A percentile compares a stretch with the other conserved stretches of the same genome.
Conservation (phyloP, 2,888 invertebrate species). For the Ochlodes sylvanus region DNA sequence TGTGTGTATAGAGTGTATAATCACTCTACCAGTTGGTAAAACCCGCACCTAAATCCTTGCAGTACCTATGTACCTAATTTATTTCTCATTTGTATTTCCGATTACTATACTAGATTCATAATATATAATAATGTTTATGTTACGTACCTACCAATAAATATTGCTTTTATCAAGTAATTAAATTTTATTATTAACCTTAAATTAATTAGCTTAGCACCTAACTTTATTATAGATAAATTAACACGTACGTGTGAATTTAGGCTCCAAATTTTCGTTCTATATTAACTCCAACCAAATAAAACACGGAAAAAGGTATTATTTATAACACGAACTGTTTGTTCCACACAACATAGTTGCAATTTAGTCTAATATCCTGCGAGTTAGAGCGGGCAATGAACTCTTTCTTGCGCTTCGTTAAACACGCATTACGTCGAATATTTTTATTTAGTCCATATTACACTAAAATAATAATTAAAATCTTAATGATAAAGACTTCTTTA, state of each 20-base stretch:
- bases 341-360: slow-evolving; percentile 17
- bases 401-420: slow-evolving; percentile 34
- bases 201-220: too few species aligned
- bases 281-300: background rate
- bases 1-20: too few species aligned
- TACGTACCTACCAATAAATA: too few species aligned
- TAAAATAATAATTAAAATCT: background rate
- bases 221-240: too few species aligned
- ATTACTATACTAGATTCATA: too few species aligned
- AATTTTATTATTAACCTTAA: too few species aligned
- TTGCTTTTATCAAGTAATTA: too few species aligned
- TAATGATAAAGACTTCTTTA: background rate
- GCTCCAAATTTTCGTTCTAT: background rate
- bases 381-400: slow-evolving; percentile 37
- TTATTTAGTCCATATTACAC: background rate
- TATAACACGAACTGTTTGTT: slow-evolving; percentile 10
- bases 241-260: background rate
- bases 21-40: too few species aligned
- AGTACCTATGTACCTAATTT: too few species aligned
- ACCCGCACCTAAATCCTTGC: too few species aligned
- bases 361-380: slow-evolving; percentile 33
- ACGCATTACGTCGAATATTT: slow-evolving; percentile 16
- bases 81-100: too few species aligned
- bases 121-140: too few species aligned
- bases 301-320: background rate